Evolutionary conservation across 2,797 vertebrate species (phyloP), one percentile per base, ranked within the genome.

Genomic region (Acanthiza pusilla): DNA sequence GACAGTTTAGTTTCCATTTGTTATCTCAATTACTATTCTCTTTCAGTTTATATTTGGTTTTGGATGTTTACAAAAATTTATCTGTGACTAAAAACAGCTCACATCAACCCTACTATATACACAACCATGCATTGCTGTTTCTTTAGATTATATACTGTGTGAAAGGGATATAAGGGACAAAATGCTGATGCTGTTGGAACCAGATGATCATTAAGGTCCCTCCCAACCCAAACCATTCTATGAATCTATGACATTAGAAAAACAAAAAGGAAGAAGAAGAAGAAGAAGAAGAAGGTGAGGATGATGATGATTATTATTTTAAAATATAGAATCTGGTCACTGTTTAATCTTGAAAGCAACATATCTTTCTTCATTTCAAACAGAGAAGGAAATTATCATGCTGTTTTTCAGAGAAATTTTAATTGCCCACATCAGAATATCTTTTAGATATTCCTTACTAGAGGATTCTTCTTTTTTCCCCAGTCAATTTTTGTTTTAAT

Each of bases 401-500:
- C 5, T 54, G 23, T 43, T 18, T 89, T 71, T 40, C 40, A 70
- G n/a, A 4, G 18, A 77, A 71, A 71, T 43, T 19, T 48, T 88
- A 74, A 27, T 48, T 74, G 11, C 7, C 10, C 5, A 15, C 2
- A 29, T 62, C 9, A 53, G 85, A 68, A 73, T 58, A 74, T 10
- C 10, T 40, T 80, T 67, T 18, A 70, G 23, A 65, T 5, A 1
- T 2, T 78, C 21, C 38, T 78, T 58, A 54, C 11, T 18, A 34
- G 8, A 55, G 8, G n/a, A 8, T 21, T 42, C 6, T 4, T 5
- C 25, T 13, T 9, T 7, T 50, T 54, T n/a, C 1, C 6, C 16
- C 9, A n/a, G 11, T 47, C 6, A 29, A 18, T 79, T 83, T 2
- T 20, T 29, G 73, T 72, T 81, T 73, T 81, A 68, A 8, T 36